phyloP scores from a whole-genome alignment of 2,888 invertebrate genomes.

The Merodon equestris region DNA sequence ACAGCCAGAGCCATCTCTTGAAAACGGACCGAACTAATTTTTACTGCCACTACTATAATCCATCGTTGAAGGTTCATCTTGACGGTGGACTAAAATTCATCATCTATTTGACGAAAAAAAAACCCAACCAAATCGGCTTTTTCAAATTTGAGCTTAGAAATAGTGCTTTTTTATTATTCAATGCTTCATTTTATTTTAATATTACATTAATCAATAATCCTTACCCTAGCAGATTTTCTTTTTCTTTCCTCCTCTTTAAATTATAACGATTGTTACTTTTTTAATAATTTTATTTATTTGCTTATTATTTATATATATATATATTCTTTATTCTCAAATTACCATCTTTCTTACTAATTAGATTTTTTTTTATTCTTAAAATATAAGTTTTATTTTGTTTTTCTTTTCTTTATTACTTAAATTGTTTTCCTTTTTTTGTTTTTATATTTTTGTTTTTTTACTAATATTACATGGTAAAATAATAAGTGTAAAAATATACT shows the following conservation, averaged over 20 bases:
- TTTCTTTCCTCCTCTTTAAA: constrained; percentile 38
- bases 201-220: constrained; percentile 64
- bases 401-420: constrained; percentile 8
- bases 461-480: constrained; percentile 68
- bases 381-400: constrained; percentile 49
- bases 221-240: constrained; percentile 60
- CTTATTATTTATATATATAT: constrained; percentile 54
- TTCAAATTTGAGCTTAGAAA: constrained; percentile 68
- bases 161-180: constrained; percentile 63
- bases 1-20: too few species aligned
- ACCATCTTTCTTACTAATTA: constrained; percentile 57
- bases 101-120: too few species aligned
- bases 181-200: constrained; percentile 57
- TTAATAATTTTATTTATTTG: constrained; percentile 60
- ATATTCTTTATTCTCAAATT: constrained; percentile 63
- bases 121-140: constrained; percentile 8
- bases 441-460: too few species aligned
- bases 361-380: constrained; percentile 35
- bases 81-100: too few species aligned
- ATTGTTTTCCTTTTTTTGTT: constrained; percentile 13
- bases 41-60: too few species aligned
- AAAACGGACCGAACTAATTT: too few species aligned
- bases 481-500: constrained; percentile 68
- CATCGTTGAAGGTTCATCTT: too few species aligned
- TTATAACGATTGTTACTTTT: constrained; percentile 62